phyloP scores from a whole-genome alignment of 1,140 invertebrate species.

The Cyclina sinensis region DNA sequence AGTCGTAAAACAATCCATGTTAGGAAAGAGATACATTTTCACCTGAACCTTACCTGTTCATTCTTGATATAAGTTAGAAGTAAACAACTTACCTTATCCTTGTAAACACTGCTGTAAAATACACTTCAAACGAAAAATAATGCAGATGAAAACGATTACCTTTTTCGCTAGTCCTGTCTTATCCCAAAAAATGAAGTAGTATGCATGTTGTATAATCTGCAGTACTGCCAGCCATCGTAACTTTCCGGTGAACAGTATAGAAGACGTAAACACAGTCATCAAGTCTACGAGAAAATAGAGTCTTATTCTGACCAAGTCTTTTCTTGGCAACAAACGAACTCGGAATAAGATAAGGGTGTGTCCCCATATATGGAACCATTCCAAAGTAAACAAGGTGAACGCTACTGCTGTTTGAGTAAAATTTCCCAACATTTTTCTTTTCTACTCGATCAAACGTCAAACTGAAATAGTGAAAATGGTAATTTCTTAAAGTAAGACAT shows the following conservation, averaged over 20 bases:
- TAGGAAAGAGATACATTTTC: no score
- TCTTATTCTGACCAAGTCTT: conserved; percentile 79
- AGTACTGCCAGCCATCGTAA: conserved; percentile 76
- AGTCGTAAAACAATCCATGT: no score
- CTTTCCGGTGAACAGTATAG: conserved; percentile 72
- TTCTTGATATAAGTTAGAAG: no score
- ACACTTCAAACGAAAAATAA: no score
- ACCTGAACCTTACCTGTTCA: no score
- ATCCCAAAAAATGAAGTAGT: conserved; percentile 81
- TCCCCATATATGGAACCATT: conserved; percentile 78
- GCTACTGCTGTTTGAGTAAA: conserved; percentile 37
- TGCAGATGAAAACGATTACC: conserved; percentile 67
- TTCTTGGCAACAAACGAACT: conserved; percentile 78
- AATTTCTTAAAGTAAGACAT: no score
- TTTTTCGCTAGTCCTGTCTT: conserved; percentile 77
- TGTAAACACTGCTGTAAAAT: no score
- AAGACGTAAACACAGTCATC: conserved; percentile 75
- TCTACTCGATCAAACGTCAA: no score
- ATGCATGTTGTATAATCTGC: conserved; percentile 80
- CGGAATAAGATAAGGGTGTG: conserved; percentile 77
- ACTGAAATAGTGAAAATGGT: no score
- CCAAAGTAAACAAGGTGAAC: conserved; percentile 67
- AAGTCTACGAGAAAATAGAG: conserved; percentile 80
- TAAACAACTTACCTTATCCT: no score
- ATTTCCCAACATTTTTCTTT: background rate